Percentiles rank a stretch among this genome's conserved stretches.
Conservation (phyloP, 1,140 invertebrate genomes). For the Tetramorium parvispinum region DNA sequence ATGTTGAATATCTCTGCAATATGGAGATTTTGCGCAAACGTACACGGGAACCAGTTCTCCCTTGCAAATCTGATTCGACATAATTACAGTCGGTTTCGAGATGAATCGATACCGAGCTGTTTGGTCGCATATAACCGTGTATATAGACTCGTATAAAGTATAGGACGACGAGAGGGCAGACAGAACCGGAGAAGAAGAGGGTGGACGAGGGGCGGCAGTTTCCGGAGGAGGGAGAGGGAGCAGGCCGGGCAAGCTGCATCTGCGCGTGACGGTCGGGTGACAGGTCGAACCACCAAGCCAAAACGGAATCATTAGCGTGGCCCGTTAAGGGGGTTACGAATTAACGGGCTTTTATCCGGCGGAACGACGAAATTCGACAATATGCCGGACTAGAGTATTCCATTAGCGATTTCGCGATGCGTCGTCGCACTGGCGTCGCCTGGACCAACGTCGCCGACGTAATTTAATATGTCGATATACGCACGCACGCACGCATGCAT, state of each 20-base stretch:
- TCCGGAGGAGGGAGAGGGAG: neutral
- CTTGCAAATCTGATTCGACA: slow-evolving; percentile 7
- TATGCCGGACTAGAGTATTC: slow-evolving; percentile 78
- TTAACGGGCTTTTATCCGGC: slow-evolving; percentile 75
- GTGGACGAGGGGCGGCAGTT: neutral
- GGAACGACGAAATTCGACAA: slow-evolving; percentile 76
- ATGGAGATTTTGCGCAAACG: too few species aligned
- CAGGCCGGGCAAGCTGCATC: slow-evolving; percentile 69
- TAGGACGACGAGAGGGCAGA: slow-evolving; percentile 38
- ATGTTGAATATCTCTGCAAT: slow-evolving; percentile 7
- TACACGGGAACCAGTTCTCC: neutral
- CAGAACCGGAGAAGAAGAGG: slow-evolving; percentile 25
- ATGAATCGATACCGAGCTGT: slow-evolving; percentile 64
- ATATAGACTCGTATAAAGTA: slow-evolving; percentile 47
- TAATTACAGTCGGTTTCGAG: slow-evolving; percentile 57
- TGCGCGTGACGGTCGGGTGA: slow-evolving; percentile 74
- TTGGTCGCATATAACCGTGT: slow-evolving; percentile 18
- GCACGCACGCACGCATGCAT: neutral
- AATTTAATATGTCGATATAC: slow-evolving; percentile 75
- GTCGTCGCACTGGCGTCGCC: slow-evolving; percentile 65
- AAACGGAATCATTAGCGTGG: slow-evolving; percentile 77
- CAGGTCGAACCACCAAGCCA: slow-evolving; percentile 73
- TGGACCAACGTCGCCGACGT: slow-evolving; percentile 60
- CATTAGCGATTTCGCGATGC: slow-evolving; percentile 79
- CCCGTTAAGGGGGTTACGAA: slow-evolving; percentile 76